These are phyloP conservation scores for Dipodomys merriami DNA, from an alignment of 2,113 vertebrate species.

Conservation along the genomic window DNA sequence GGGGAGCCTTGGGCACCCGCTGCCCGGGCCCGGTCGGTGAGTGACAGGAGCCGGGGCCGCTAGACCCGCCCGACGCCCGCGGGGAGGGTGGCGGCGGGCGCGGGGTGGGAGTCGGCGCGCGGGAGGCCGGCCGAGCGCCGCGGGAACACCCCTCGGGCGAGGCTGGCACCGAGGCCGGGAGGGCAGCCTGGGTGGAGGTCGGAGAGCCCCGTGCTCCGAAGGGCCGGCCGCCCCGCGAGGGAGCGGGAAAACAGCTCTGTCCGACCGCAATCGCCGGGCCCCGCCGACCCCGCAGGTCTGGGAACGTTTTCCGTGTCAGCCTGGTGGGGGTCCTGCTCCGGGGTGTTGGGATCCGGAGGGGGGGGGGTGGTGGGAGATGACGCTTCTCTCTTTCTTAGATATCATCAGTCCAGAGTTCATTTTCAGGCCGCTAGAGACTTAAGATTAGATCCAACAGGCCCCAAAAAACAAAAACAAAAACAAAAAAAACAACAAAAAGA, in stretches of 20 bases:
- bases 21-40: constrained; percentile 73
- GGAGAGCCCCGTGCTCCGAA: background rate
- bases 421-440: background rate
- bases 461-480: no score
- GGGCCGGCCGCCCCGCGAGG: background rate
- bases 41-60: constrained; percentile 70
- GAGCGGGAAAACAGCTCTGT: constrained; percentile 48
- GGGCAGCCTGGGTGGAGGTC: constrained; percentile 16
- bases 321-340: background rate
- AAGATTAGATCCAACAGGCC: constrained; percentile 1
- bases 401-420: background rate
- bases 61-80: constrained; percentile 55
- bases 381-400: background rate
- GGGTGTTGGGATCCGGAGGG: background rate
- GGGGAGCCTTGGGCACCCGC: constrained; percentile 73
- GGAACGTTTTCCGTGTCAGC: background rate
- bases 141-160: background rate
- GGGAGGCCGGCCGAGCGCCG: background rate
- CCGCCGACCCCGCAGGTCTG: background rate
- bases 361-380: background rate
- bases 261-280: background rate
- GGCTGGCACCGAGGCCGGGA: background rate
- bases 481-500: no score
- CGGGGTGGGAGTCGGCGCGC: constrained; percentile 16
- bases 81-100: constrained; percentile 53